Conservation (phyloP, 35 echinoderm and acorn worm genomes). For the Ptychodera flava region DNA sequence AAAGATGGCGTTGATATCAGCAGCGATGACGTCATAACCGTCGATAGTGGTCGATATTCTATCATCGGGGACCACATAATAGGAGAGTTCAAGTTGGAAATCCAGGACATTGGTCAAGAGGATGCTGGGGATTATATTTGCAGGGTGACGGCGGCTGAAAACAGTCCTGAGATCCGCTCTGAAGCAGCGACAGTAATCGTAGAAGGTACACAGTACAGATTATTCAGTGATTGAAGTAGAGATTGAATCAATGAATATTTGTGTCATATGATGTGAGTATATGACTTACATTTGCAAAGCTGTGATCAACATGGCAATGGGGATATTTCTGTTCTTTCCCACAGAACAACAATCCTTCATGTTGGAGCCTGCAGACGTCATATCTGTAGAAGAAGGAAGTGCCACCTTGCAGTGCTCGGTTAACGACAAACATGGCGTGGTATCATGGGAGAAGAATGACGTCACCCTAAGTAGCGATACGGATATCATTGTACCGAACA, state of each 20-base stretch:
- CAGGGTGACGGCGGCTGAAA: conserved; percentile 23
- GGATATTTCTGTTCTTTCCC: too few species aligned
- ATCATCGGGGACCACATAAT: conserved; percentile 45
- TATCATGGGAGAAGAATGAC: conserved; percentile 56
- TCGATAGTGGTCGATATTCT: neutral
- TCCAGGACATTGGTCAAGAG: conserved; percentile 19
- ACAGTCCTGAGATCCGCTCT: conserved; percentile 13
- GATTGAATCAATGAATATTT: too few species aligned
- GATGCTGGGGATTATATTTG: conserved; percentile 66
- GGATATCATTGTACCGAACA: conserved; percentile 4
- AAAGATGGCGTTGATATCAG: neutral
- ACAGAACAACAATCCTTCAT: conserved; percentile 60
- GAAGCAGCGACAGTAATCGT: conserved; percentile 50
- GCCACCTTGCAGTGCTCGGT: conserved; percentile 52
- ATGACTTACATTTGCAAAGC: too few species aligned
- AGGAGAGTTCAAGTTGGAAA: conserved; percentile 60
- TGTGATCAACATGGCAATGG: too few species aligned
- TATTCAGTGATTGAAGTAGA: too few species aligned
- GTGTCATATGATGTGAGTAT: too few species aligned
- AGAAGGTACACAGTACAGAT: conserved; percentile 33
- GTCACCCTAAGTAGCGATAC: conserved; percentile 48
- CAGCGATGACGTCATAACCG: neutral
- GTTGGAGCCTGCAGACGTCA: conserved; percentile 33
- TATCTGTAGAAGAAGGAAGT: conserved; percentile 31
- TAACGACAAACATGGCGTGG: conserved; percentile 42